A percentile compares a stretch with the other conserved stretches of the same genome.
Evolutionary conservation across 2,113 vertebrate genomes (phyloP).

Genomic region (Pangasianodon hypophthalmus): DNA sequence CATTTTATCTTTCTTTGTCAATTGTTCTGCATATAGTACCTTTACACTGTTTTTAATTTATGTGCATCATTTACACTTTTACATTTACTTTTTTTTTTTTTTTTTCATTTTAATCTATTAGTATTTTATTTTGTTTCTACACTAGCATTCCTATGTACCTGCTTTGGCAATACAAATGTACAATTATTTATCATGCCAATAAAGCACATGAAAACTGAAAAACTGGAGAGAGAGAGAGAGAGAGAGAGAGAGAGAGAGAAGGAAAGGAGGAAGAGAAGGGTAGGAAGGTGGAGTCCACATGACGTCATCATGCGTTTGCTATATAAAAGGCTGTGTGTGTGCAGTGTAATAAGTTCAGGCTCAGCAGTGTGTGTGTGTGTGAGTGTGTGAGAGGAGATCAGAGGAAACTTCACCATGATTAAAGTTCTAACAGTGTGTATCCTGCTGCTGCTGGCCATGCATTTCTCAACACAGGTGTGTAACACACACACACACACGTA

Average conservation of each 20-base stretch:
- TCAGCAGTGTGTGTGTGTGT: not conserved
- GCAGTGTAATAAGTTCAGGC: not conserved
- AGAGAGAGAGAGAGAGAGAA: not conserved
- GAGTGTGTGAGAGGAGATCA: not conserved
- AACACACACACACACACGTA: not conserved
- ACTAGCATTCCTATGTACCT: no score
- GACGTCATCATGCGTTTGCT: not conserved
- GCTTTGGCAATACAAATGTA: no score
- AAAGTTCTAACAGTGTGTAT: slow-evolving; percentile 43
- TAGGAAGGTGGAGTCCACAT: no score
- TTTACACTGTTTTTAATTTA: no score
- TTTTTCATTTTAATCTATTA: no score
- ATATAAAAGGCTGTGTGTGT: not conserved
- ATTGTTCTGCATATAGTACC: no score
- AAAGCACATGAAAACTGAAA: no score
- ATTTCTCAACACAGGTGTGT: slow-evolving; percentile 62
- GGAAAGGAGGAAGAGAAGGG: not conserved
- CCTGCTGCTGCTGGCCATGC: slow-evolving; percentile 59
- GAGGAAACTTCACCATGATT: slow-evolving; percentile 54
- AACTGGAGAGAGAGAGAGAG: not conserved
- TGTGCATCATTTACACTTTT: no score
- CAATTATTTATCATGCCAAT: no score
- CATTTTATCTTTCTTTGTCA: no score
- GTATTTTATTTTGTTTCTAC: no score
- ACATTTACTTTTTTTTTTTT: no score